Percentiles rank a stretch among this genome's conserved stretches.
phyloP scores from a whole-genome alignment of 1,140 invertebrate species.

The Drosophila bocki region DNA sequence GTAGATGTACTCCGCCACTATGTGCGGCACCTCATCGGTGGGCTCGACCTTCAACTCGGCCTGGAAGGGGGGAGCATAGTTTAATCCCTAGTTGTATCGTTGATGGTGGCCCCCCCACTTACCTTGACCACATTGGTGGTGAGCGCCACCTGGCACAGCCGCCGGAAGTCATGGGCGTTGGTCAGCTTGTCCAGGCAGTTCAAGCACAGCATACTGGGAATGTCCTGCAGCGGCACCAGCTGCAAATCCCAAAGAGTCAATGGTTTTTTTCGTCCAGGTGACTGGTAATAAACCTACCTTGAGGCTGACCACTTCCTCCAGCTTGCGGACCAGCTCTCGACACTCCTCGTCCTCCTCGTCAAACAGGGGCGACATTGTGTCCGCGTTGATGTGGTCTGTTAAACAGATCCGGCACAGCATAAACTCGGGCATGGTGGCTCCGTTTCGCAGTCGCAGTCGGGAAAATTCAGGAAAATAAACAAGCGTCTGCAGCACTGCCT shows the following conservation, averaged over 20 bases:
- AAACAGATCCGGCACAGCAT: constrained; percentile 78
- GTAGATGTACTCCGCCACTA: constrained; percentile 70
- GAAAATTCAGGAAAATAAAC: constrained; percentile 40
- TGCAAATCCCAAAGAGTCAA: constrained; percentile 15
- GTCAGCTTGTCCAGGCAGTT: constrained; percentile 60
- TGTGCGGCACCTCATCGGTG: constrained; percentile 48
- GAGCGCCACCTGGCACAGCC: constrained; percentile 73
- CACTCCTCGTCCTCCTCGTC: constrained; percentile 64
- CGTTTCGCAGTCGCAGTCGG: neutral
- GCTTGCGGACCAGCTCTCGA: constrained; percentile 66
- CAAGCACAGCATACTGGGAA: constrained; percentile 74
- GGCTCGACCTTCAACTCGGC: constrained; percentile 74
- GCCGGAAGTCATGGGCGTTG: constrained; percentile 69
- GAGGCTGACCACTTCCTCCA: constrained; percentile 77
- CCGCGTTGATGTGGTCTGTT: constrained; percentile 63
- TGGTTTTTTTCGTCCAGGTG: neutral
- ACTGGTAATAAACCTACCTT: constrained; percentile 47
- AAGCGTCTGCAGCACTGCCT: constrained; percentile 36
- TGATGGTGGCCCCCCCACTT: neutral
- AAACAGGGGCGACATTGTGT: constrained; percentile 73
- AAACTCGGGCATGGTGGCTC: constrained; percentile 68
- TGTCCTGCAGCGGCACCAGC: constrained; percentile 74
- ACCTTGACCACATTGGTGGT: constrained; percentile 75
- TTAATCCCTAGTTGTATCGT: neutral
- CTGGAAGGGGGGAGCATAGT: constrained; percentile 21